These are phyloP conservation scores for Litocranius walleri DNA, from an alignment of 2,113 vertebrate species.

Conservation along the genomic window DNA sequence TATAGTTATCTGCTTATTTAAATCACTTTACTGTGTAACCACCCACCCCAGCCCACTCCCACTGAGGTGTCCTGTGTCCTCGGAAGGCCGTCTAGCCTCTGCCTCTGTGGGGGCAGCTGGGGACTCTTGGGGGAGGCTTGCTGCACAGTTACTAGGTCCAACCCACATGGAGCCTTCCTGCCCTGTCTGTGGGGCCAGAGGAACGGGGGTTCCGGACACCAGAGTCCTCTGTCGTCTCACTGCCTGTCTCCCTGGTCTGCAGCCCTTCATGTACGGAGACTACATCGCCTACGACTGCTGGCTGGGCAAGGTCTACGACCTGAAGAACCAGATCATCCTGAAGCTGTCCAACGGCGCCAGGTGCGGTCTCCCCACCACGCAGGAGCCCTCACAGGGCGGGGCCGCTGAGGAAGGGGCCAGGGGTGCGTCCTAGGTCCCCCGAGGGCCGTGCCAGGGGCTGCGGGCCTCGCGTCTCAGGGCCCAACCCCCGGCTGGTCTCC, in stretches of 20 bases:
- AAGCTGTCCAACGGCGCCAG: slow-evolving; percentile 98
- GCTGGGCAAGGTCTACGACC: slow-evolving; percentile 97
- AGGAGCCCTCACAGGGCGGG: not conserved
- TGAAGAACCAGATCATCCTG: slow-evolving; percentile 97
- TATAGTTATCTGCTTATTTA: not conserved
- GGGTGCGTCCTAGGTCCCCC: not conserved
- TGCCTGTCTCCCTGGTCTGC: not conserved
- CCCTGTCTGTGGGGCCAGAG: not conserved
- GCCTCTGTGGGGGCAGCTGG: not conserved
- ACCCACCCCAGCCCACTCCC: not conserved
- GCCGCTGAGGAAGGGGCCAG: fast-evolving
- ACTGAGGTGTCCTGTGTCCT: not conserved
- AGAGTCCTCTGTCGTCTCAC: not conserved
- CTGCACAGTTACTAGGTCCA: not conserved
- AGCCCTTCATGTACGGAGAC: slow-evolving; percentile 99
- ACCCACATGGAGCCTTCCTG: not conserved
- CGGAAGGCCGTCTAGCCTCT: not conserved
- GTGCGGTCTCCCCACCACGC: slow-evolving; percentile 70
- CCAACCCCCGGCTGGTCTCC: not conserved
- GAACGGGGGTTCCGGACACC: fast-evolving
- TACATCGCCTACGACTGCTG: slow-evolving; percentile 99
- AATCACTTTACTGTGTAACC: not conserved
- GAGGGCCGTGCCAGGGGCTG: too few species aligned
- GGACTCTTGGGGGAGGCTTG: not conserved
- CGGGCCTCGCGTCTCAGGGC: not conserved